Conservation (phyloP, 2,113 vertebrate genomes). For the Vulpes ferrilata region DNA sequence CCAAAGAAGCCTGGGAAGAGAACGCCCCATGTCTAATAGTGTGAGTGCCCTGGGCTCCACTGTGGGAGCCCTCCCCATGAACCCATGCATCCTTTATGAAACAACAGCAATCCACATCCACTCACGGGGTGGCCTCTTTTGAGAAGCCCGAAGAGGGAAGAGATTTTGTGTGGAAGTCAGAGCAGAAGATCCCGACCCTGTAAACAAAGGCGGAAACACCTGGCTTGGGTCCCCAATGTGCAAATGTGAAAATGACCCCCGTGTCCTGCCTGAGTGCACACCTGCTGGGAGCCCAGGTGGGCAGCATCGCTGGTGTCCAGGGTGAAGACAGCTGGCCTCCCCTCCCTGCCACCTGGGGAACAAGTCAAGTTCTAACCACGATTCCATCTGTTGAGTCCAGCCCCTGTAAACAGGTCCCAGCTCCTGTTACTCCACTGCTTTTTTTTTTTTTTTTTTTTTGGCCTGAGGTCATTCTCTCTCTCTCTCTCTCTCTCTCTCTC, state of each 20-base stretch:
- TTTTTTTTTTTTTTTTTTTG: background rate
- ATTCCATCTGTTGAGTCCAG: background rate
- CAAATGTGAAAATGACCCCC: background rate
- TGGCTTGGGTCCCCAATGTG: background rate
- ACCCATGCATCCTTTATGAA: background rate
- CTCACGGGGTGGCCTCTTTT: background rate
- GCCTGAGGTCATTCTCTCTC: fast-evolving
- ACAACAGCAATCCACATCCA: background rate
- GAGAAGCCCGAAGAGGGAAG: background rate
- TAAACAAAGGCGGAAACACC: background rate
- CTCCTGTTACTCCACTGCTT: background rate
- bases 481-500: background rate
- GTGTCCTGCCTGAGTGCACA: background rate
- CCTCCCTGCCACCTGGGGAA: background rate
- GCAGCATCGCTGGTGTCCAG: fast-evolving
- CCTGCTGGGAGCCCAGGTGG: background rate
- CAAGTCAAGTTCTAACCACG: background rate
- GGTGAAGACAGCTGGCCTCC: background rate
- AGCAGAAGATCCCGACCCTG: background rate
- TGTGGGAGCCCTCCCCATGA: fast-evolving
- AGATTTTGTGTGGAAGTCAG: background rate
- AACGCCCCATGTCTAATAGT: fast-evolving
- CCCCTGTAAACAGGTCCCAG: background rate
- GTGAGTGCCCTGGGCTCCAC: background rate
- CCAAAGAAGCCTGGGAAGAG: background rate